These are phyloP conservation scores for Sceloporus undulatus DNA, from an alignment of 2,113 vertebrate species.

Conservation along the genomic window DNA sequence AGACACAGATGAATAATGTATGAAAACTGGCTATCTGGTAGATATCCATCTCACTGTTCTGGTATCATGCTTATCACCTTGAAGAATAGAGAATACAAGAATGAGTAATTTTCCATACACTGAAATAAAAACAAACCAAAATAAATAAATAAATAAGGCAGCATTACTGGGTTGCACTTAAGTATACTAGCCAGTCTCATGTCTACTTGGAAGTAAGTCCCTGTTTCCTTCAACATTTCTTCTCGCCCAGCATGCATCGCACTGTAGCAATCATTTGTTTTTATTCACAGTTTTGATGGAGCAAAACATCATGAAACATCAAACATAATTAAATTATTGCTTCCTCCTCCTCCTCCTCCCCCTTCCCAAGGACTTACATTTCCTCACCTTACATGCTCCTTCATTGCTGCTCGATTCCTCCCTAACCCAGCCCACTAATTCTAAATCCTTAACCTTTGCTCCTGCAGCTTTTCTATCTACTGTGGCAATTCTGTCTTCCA, in stretches of 20 bases:
- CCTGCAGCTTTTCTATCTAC: background rate
- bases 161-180: background rate
- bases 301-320: too few species aligned
- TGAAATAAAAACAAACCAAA: background rate
- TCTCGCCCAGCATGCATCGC: background rate
- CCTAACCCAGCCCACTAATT: background rate
- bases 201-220: background rate
- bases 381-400: background rate
- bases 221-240: background rate
- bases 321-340: background rate
- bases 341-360: background rate
- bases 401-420: background rate
- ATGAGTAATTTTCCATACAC: background rate
- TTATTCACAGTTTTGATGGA: background rate
- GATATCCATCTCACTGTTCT: background rate
- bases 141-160: background rate
- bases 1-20: background rate
- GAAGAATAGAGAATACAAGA: background rate
- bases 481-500: background rate
- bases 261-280: background rate
- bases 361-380: background rate
- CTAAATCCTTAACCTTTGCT: too few species aligned
- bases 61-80: background rate
- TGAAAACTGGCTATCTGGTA: background rate
- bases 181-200: background rate